A percentile compares a stretch with the other conserved stretches of the same genome.
phyloP scores from a whole-genome alignment of 2,797 vertebrate species.

The Pantherophis vulpinus region DNA sequence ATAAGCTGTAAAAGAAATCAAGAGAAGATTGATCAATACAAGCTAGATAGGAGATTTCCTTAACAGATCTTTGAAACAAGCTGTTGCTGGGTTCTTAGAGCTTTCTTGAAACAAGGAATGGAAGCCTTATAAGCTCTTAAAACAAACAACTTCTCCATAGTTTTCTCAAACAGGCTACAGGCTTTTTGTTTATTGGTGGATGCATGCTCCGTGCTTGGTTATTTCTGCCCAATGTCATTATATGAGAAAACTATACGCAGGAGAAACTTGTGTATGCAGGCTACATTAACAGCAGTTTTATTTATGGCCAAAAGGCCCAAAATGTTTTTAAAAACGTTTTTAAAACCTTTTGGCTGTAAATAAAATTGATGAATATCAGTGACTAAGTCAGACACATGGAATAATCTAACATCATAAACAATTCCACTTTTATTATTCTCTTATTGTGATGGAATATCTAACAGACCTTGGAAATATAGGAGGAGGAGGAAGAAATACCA shows the following conservation, averaged over 20 bases:
- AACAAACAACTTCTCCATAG: background rate
- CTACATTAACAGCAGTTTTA: background rate
- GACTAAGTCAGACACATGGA: background rate
- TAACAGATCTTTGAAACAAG: background rate
- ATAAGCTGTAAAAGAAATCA: background rate
- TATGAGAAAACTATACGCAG: background rate
- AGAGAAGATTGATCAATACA: background rate
- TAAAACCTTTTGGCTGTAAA: background rate
- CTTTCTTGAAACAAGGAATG: background rate
- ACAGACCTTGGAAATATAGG: background rate
- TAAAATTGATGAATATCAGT: background rate
- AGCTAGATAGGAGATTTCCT: background rate
- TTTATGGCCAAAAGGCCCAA: background rate
- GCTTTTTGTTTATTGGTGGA: background rate
- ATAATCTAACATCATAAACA: background rate
- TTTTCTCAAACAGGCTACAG: background rate
- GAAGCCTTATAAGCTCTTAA: background rate
- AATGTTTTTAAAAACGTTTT: background rate
- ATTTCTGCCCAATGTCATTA: background rate
- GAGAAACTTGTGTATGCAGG: background rate
- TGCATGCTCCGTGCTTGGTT: background rate
- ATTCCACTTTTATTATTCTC: background rate
- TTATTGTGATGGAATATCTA: background rate
- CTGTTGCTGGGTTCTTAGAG: background rate
- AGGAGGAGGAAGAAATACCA: background rate